Base-by-base conservation (phyloP, 1,140 invertebrate genomes). In the Scaptomyza pallida region DNA sequence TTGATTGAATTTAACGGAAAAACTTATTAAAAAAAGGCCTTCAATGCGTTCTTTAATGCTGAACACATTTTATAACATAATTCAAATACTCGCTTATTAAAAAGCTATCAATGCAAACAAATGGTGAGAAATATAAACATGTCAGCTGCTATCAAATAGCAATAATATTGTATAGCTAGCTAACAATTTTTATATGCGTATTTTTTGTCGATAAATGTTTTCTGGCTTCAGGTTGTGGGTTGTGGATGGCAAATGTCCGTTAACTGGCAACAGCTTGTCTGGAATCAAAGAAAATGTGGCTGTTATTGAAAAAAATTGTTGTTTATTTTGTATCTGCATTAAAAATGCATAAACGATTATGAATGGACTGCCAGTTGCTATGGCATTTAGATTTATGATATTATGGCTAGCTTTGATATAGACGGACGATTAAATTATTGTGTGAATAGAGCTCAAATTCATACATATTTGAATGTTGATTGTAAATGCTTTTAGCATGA, bases 211-310 rank as follows among this genome's bases (percentile, higher is more conserved):
- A 70, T 59, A 72, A 73, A 78, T 76, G 61, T 57, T 60, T 57
- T 33, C 21, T 43, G 10, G 33, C 12, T 30, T 30, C 8, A 9
- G 26, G 9, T 3, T 3, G 23, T 35, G 10, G n/a, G 48, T n/a
- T n/a, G n/a, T 2, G 13, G 47, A 5, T 9, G 50, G 26, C 6
- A 23, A 12, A 15, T 4, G 3, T 37, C 5, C 59, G 62, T 65
- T 67, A 74, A 63, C 41, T 60, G 60, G 52, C 67, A 78, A 61
- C 72, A 79, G 79, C 72, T 82, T 85, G 72, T 60, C 35, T 41
- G 19, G 9, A 10, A 1, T 21, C 23, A 51, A 52, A 59, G 45
- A 26, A 17, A 8, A 2, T 40, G 23, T 40, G 26, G 6, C 8
- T 44, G 30, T 1, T 8, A 33, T 51, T 12, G 33, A 3, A 37